A percentile compares a stretch with the other conserved stretches of the same genome.
phyloP scores from a whole-genome alignment of 2,888 invertebrate species.

The Trisateles emortualis region DNA sequence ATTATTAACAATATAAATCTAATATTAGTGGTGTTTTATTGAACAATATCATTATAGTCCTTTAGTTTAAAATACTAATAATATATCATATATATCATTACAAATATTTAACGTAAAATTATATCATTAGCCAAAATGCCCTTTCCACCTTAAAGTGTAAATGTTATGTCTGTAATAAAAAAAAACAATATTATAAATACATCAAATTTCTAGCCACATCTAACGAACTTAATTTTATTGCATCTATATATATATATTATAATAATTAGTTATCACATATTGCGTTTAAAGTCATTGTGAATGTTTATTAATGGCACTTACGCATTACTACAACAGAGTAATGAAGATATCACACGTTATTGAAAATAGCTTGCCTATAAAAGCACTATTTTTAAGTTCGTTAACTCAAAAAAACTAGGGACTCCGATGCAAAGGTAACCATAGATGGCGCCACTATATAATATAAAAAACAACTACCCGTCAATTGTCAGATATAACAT shows the following conservation, averaged over 20 bases:
- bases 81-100: background rate
- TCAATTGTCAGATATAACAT: no score
- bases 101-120: background rate
- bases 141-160: constrained; percentile 24
- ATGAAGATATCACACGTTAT: background rate
- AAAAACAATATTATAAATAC: constrained; percentile 9
- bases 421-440: no score
- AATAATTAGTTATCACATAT: constrained; percentile 48
- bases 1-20: constrained; percentile 26
- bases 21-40: constrained; percentile 32
- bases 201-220: constrained; percentile 41
- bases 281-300: constrained; percentile 49
- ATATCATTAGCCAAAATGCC: constrained; percentile 23
- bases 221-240: constrained; percentile 51
- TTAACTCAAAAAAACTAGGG: no score
- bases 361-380: no score
- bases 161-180: constrained; percentile 26
- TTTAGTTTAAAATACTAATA: constrained; percentile 15
- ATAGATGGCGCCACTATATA: no score
- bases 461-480: no score
- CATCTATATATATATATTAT: constrained; percentile 38
- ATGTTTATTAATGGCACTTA: constrained; percentile 52
- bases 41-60: constrained; percentile 17
- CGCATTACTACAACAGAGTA: constrained; percentile 14
- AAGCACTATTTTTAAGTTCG: no score